Conservation (phyloP, 2,888 invertebrate genomes). For the Yponomeuta malinellus region DNA sequence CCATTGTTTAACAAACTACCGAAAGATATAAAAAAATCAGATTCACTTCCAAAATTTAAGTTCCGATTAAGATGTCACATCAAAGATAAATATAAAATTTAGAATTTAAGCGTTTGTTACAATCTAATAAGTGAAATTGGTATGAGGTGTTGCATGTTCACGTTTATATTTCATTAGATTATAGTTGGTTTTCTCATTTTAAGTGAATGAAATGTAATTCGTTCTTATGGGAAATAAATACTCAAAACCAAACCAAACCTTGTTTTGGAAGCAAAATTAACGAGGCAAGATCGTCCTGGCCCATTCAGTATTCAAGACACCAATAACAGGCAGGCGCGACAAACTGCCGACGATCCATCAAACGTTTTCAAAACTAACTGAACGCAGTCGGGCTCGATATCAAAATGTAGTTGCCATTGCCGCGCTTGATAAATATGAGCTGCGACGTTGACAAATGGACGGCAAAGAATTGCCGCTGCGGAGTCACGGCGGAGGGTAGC, state of each 20-base stretch:
- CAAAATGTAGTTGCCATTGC: slow-evolving; percentile 73
- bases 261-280: neutral
- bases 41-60: too few relatives aligned
- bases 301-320: neutral
- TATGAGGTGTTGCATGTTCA: too few relatives aligned
- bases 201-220: too few relatives aligned
- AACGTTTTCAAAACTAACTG: slow-evolving; percentile 52
- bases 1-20: too few relatives aligned
- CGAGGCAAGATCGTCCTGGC: neutral
- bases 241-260: neutral
- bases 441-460: slow-evolving; percentile 67
- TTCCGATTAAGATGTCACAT: too few relatives aligned
- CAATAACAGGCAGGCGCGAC: neutral
- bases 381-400: slow-evolving; percentile 41
- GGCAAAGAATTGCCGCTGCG: slow-evolving; percentile 28
- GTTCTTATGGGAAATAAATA: too few relatives aligned
- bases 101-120: too few relatives aligned
- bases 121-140: too few relatives aligned
- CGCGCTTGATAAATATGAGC: slow-evolving; percentile 69
- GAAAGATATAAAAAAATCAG: too few relatives aligned
- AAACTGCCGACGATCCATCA: slow-evolving; percentile 49
- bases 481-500: slow-evolving; percentile 11
- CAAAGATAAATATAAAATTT: too few relatives aligned
- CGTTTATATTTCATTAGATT: too few relatives aligned
- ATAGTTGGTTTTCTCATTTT: too few relatives aligned